phyloP scores from a whole-genome alignment of 2,113 vertebrate genomes.

The Crotalus helleri region DNA sequence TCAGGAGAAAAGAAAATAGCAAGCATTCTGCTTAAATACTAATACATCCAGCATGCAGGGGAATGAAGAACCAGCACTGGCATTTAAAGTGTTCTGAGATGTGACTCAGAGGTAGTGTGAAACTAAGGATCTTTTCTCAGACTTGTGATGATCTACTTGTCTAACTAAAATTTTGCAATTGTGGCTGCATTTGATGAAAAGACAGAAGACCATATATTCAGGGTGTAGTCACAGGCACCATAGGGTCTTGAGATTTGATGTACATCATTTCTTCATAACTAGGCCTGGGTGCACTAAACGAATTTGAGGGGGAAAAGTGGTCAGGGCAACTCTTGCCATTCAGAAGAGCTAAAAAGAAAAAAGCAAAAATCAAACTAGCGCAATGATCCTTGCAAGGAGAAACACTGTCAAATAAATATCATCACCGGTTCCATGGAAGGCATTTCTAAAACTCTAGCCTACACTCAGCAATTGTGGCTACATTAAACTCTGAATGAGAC shows the following conservation, averaged over 20 bases:
- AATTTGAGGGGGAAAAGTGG: neutral
- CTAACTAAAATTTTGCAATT: neutral
- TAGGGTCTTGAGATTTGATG: neutral
- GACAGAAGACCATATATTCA: neutral
- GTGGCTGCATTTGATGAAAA: neutral
- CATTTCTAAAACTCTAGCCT: neutral
- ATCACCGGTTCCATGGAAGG: neutral
- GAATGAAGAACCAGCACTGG: neutral
- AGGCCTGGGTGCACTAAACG: neutral
- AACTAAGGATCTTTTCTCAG: neutral
- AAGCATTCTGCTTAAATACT: neutral
- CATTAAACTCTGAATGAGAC: neutral
- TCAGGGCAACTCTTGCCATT: neutral
- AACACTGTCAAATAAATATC: neutral
- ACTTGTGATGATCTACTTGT: neutral
- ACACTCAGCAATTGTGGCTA: neutral
- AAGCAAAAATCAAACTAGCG: neutral
- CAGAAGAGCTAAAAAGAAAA: neutral
- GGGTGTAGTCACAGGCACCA: neutral
- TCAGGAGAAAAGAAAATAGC: neutral
- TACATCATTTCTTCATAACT: neutral
- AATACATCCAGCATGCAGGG: accelerated
- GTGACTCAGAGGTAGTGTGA: neutral
- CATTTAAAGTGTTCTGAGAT: neutral
- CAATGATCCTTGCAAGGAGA: neutral